These are phyloP conservation scores for Seira sanloemensis DNA, from an alignment of 2,888 invertebrate genomes.

Conservation along the genomic window DNA sequence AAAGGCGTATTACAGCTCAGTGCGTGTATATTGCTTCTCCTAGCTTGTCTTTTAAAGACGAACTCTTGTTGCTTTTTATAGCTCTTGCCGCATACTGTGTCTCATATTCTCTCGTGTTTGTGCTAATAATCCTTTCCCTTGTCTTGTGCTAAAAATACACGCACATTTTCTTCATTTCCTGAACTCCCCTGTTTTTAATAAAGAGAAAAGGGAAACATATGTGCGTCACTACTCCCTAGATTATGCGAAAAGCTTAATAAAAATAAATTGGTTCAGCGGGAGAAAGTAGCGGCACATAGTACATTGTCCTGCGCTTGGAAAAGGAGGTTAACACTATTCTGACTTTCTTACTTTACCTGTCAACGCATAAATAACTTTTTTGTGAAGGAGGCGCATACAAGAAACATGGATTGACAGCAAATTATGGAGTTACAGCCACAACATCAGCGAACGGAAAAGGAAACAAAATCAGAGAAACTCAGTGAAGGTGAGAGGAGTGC, in stretches of 20 bases:
- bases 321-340: slow-evolving; percentile 40
- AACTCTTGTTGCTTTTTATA: background rate
- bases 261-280: background rate
- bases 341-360: slow-evolving; percentile 25
- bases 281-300: background rate
- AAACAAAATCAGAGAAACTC: slow-evolving; percentile 46
- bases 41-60: background rate
- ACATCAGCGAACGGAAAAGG: slow-evolving; percentile 55
- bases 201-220: background rate
- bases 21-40: background rate
- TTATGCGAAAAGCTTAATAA: background rate
- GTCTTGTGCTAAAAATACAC: background rate
- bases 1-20: slow-evolving; percentile 6
- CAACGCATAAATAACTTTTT: slow-evolving; percentile 40
- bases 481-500: background rate
- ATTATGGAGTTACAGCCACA: slow-evolving; percentile 60
- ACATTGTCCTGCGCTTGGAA: background rate
- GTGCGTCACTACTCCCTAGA: background rate
- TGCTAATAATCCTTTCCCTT: background rate
- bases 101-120: background rate
- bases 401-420: slow-evolving; percentile 58
- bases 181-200: background rate
- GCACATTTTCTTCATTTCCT: background rate
- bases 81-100: background rate
- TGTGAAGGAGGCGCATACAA: slow-evolving; percentile 25